phyloP scores from a whole-genome alignment of 2,888 invertebrate genomes.

The Spisula subtruncata region DNA sequence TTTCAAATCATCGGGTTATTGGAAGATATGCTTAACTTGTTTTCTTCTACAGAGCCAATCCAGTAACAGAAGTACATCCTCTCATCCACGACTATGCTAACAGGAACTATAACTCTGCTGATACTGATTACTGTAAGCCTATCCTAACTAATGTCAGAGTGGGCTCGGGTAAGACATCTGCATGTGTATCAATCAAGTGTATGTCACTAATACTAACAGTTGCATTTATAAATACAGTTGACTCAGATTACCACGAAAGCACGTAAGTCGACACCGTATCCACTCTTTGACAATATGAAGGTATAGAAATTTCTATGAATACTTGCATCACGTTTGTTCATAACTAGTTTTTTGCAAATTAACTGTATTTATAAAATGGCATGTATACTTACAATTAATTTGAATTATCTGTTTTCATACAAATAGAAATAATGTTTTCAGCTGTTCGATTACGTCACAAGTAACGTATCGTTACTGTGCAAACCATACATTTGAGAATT shows the following conservation, averaged over 20 bases:
- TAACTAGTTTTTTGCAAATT: neutral
- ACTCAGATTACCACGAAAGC: neutral
- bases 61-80: conserved; percentile 64
- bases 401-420: too few species aligned
- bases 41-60: conserved; percentile 51
- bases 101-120: conserved; percentile 63
- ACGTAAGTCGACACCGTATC: too few species aligned
- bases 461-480: too few species aligned
- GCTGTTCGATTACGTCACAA: too few species aligned
- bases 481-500: too few species aligned
- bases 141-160: conserved; percentile 23
- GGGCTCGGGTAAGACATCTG: conserved; percentile 37
- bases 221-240: neutral
- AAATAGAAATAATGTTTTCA: too few species aligned
- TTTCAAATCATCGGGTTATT: too few species aligned
- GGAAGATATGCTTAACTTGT: too few species aligned
- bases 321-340: neutral
- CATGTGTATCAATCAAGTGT: neutral
- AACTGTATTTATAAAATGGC: neutral
- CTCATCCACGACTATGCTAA: conserved; percentile 62
- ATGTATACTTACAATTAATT: neutral
- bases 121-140: conserved; percentile 38
- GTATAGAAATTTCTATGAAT: neutral
- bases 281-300: too few species aligned
- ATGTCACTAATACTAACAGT: neutral